phyloP scores from a whole-genome alignment of 2,113 vertebrate genomes.

The Pelmatolapia mariae region DNA sequence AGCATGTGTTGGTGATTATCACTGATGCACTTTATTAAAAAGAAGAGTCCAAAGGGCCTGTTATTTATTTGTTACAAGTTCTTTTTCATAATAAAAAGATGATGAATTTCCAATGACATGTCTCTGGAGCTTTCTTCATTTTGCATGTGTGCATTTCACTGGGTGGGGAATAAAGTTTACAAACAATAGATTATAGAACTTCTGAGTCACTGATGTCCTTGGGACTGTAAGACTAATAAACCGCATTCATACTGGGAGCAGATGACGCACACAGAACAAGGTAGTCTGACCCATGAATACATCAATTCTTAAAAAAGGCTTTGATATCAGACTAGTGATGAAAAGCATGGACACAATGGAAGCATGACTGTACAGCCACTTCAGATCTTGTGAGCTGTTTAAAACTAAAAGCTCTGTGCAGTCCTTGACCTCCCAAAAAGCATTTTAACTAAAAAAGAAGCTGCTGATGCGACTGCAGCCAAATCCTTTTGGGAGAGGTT shows the following conservation, averaged over 20 bases:
- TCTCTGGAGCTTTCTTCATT: background rate
- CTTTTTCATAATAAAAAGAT: slow-evolving; percentile 56
- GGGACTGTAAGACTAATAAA: background rate
- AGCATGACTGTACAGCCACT: background rate
- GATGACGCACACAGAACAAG: background rate
- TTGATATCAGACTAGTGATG: background rate
- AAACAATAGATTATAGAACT: background rate
- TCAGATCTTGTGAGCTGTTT: background rate
- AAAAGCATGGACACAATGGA: background rate
- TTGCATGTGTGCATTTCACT: background rate
- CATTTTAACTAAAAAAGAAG: background rate
- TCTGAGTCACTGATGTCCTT: background rate
- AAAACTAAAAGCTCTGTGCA: background rate
- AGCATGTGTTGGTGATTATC: slow-evolving; percentile 29
- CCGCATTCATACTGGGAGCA: background rate
- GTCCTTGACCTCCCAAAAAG: background rate
- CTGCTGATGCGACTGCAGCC: background rate
- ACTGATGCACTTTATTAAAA: slow-evolving; percentile 66
- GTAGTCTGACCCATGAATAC: background rate
- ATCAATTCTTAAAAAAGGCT: background rate
- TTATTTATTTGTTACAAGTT: slow-evolving; percentile 61
- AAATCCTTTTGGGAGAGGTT: background rate
- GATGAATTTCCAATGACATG: background rate
- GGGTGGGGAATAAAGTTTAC: background rate
- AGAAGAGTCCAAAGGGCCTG: slow-evolving; percentile 37